A percentile compares a stretch with the other conserved stretches of the same genome.
Evolutionary conservation across 1,140 invertebrate species (phyloP).

Genomic region (Drosophila azteca): DNA sequence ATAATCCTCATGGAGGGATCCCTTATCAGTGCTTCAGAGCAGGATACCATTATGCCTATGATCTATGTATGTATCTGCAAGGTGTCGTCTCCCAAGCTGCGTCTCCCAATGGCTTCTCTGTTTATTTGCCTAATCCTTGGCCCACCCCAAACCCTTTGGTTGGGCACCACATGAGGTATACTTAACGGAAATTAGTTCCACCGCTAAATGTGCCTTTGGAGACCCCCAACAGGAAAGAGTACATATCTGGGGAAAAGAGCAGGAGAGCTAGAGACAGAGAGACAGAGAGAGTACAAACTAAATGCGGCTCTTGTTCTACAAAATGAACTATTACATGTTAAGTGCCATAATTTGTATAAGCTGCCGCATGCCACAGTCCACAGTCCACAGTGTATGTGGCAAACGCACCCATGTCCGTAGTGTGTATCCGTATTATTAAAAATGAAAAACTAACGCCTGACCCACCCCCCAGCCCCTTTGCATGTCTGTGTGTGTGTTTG

Average conservation of each 20-base stretch:
- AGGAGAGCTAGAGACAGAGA: background rate
- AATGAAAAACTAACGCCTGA: background rate
- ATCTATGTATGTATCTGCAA: too few relatives aligned
- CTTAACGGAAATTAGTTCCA: slow-evolving; percentile 34
- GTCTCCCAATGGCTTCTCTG: too few relatives aligned
- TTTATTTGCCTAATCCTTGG: too few relatives aligned
- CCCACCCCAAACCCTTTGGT: slow-evolving; percentile 1
- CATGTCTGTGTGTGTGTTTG: slow-evolving; percentile 25
- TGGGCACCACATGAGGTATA: slow-evolving; percentile 26
- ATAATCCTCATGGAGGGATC: too few relatives aligned
- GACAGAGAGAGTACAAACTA: slow-evolving; percentile 27
- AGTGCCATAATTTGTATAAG: slow-evolving; percentile 51
- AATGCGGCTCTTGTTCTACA: slow-evolving; percentile 44
- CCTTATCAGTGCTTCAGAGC: too few relatives aligned
- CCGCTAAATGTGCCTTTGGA: slow-evolving; percentile 22
- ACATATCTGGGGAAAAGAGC: too few relatives aligned
- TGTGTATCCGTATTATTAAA: slow-evolving; percentile 30
- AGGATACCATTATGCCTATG: too few relatives aligned
- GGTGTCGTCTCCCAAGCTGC: too few relatives aligned
- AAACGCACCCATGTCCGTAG: slow-evolving; percentile 16
- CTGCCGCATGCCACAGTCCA: slow-evolving; percentile 20
- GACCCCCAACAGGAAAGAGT: background rate
- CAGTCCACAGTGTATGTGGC: too few relatives aligned
- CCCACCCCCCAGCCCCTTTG: background rate
- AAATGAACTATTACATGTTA: slow-evolving; percentile 53